Conservation (phyloP, 1,140 invertebrate species). For the Spodoptera litura region DNA sequence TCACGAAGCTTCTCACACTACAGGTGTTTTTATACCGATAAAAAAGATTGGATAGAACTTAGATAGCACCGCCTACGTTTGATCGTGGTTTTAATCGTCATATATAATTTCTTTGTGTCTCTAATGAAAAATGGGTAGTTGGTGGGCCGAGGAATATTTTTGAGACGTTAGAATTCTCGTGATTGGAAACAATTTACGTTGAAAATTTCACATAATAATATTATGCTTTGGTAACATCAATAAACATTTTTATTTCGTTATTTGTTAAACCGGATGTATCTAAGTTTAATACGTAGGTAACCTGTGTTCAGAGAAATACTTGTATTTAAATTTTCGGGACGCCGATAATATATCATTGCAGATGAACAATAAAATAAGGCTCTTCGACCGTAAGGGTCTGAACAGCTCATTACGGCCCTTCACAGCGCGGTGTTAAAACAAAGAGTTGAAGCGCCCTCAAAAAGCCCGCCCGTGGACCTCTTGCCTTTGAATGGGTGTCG, state of each 20-base stretch:
- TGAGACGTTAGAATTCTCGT: conserved; percentile 4
- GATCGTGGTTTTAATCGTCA: conserved; percentile 71
- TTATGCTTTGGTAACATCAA: conserved; percentile 12
- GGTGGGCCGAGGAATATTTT: conserved; percentile 30
- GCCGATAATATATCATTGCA: conserved; percentile 61
- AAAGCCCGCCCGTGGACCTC: conserved; percentile 60
- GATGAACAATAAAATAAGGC: conserved; percentile 51
- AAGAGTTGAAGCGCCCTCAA: conserved; percentile 59
- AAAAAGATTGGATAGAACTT: conserved; percentile 63
- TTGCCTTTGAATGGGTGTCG: conserved; percentile 70
- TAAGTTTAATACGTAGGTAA: conserved; percentile 16
- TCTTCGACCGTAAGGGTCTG: conserved; percentile 44
- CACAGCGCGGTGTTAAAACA: conserved; percentile 72
- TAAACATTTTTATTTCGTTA: conserved; percentile 9
- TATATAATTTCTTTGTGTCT: conserved; percentile 46
- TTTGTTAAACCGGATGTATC: conserved; percentile 7
- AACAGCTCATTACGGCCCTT: conserved; percentile 65
- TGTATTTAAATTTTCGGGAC: conserved; percentile 50
- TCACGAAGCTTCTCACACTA: conserved; percentile 72
- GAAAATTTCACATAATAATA: conserved; percentile 14
- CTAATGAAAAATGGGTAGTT: conserved; percentile 38
- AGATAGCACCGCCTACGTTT: conserved; percentile 70
- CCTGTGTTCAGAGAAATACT: conserved; percentile 3
- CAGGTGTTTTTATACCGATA: conserved; percentile 72
- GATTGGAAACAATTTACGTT: conserved; percentile 17